These are phyloP conservation scores for Mesocentrotus franciscanus DNA, from an alignment of 53 echinoderm and acorn worm genomes.

Conservation along the genomic window DNA sequence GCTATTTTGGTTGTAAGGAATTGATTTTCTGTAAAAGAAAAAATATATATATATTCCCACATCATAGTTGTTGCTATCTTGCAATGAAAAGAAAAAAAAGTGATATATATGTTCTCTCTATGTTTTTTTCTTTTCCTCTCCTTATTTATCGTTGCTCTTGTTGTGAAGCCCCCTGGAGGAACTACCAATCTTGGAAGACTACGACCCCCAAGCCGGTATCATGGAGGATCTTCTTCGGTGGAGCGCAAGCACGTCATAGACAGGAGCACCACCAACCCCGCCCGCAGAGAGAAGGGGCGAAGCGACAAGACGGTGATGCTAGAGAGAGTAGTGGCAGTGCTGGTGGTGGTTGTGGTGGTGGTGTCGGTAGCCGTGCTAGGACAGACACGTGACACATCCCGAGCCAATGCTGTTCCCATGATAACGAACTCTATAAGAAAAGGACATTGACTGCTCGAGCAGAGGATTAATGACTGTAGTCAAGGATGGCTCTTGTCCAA, in stretches of 20 bases:
- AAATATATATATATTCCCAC: not conserved
- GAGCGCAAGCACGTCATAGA: conserved; percentile 47
- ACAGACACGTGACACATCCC: conserved; percentile 48
- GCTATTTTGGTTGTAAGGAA: not conserved
- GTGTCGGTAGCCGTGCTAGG: not conserved
- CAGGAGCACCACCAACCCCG: not conserved
- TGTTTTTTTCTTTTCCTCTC: conserved; percentile 39
- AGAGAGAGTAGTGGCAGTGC: not conserved
- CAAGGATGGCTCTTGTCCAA: not conserved
- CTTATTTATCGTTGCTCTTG: conserved; percentile 34
- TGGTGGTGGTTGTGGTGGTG: conserved; percentile 19
- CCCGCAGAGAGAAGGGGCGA: not conserved
- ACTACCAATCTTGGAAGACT: conserved; percentile 70
- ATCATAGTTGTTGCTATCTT: not conserved
- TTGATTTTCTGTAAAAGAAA: not conserved
- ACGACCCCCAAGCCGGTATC: conserved; percentile 69
- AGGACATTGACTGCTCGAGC: not conserved
- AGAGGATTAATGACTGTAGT: not conserved
- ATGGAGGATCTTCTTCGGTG: conserved; percentile 67
- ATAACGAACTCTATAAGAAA: not conserved
- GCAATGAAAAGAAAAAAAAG: not conserved
- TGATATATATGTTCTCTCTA: conserved; percentile 8
- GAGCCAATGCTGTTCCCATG: conserved; percentile 20
- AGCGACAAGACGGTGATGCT: not conserved
- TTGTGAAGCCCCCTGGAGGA: conserved; percentile 48